Evolutionary conservation across 2,888 invertebrate species (phyloP), one percentile per base, ranked within the genome.

Genomic region (Cerastis leucographa): DNA sequence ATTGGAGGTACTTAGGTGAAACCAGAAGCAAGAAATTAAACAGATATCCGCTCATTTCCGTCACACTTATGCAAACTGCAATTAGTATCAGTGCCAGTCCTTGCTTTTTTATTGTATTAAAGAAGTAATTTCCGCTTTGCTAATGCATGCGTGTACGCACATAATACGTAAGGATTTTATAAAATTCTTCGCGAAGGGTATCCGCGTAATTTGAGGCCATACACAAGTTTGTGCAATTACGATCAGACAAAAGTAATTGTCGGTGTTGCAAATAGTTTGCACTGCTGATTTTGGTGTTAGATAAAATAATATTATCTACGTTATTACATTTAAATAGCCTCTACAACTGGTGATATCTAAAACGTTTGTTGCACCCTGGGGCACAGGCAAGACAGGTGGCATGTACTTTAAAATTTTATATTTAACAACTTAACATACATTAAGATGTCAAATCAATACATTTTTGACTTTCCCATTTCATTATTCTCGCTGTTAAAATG

Each of bases 91-190:
- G n/a, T 40, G 66, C 0, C n/a, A 66, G 64, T 71, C 71, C 81
- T 78, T 74, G 62, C 65, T 66, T 69, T 84, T 84, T 81, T 71
- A 71, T 77, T 68, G 35, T 74, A 71, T 81, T 71, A 14, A 44
- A 85, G 67, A 71, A 54, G 51, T 62, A 22, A 62, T 74, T 82
- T 82, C 80, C 84, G 82, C 66, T 84, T 67, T 74, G 59, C 68
- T 70, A 79, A 82, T 59, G 25, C 29, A 49, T 14, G 56, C 51
- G 42, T 59, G 17, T 78, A 65, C 59, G 59, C 68, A 71, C 42
- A 66, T 29, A 22, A 61, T 40, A 56, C 12, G 35, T 65, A 82
- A 79, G 74, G 59, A 76, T 76, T 82, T 71, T 64, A 79, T 82
- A 74, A 40, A 76, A 72, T 77, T 69, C 74, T 81, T 74, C 51